Conservation (phyloP, 2,797 vertebrate species). For the Schizopygopsis malacanthus region DNA sequence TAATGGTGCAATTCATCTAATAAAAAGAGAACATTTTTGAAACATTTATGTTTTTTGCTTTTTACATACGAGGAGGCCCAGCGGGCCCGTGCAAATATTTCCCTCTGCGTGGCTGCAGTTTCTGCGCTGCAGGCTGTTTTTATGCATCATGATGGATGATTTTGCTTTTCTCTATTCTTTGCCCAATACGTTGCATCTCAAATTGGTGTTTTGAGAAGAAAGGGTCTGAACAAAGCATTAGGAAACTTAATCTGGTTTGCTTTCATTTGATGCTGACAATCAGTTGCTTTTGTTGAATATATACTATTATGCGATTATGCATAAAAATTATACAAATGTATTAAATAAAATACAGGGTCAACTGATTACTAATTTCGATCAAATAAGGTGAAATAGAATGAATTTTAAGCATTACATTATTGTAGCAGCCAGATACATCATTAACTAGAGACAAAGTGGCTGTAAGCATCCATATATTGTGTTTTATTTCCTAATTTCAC, state of each 20-base stretch:
- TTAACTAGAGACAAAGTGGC: not conserved
- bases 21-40: slow-evolving; percentile 88
- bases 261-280: not conserved
- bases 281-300: not conserved
- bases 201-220: slow-evolving; percentile 64
- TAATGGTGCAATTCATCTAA: slow-evolving; percentile 99
- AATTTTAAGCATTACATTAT: not conserved
- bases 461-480: no score
- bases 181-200: slow-evolving; percentile 57
- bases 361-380: not conserved
- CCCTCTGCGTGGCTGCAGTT: slow-evolving; percentile 71
- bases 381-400: not conserved
- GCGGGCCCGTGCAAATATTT: slow-evolving; percentile 87
- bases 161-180: slow-evolving; percentile 42
- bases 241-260: slow-evolving; percentile 19
- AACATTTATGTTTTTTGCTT: slow-evolving; percentile 78
- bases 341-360: not conserved
- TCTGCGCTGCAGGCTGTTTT: slow-evolving; percentile 79
- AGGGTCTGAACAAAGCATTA: slow-evolving; percentile 75
- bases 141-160: slow-evolving; percentile 63
- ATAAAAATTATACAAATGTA: not conserved
- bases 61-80: slow-evolving; percentile 79
- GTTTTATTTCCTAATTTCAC: not conserved
- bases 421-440: not conserved
- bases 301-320: not conserved